Conservation (phyloP, 2,797 vertebrate genomes). For the Sebastes kiyomatsui region DNA sequence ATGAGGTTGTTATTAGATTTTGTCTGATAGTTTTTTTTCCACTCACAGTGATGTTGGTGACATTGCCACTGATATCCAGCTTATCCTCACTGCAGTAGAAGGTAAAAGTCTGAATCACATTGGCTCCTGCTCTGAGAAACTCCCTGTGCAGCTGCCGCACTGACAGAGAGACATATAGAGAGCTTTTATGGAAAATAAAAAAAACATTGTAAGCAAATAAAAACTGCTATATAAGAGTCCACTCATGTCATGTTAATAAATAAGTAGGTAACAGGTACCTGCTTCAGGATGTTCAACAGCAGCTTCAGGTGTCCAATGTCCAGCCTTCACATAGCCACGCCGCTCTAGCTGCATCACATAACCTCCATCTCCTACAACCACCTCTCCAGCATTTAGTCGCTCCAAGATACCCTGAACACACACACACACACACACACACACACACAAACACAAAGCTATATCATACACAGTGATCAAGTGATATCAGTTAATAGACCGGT, state of each 20-base stretch:
- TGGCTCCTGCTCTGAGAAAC: conserved; percentile 91
- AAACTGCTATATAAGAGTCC: background rate
- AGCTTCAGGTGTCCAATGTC: conserved; percentile 92
- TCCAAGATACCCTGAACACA: conserved; percentile 85
- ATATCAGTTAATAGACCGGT: too few relatives aligned
- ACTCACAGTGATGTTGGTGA: conserved; percentile 76
- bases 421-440: too few relatives aligned
- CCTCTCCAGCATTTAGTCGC: conserved; percentile 86
- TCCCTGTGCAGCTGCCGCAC: conserved; percentile 92
- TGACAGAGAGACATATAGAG: conserved; percentile 44
- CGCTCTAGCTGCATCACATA: conserved; percentile 91
- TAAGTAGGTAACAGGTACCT: conserved; percentile 54
- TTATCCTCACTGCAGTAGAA: conserved; percentile 95
- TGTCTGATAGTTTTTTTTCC: background rate
- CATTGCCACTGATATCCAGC: conserved; percentile 90
- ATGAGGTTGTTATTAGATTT: background rate
- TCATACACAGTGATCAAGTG: background rate
- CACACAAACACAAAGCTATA: background rate
- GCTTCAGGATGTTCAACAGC: conserved; percentile 89
- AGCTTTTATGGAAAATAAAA: background rate
- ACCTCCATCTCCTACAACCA: conserved; percentile 90
- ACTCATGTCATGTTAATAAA: background rate
- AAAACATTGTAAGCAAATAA: background rate
- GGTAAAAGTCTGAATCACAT: conserved; percentile 91
- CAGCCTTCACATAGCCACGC: conserved; percentile 90